Evolutionary conservation across 1,140 invertebrate species (phyloP).

Genomic region (Psix sp.): DNA sequence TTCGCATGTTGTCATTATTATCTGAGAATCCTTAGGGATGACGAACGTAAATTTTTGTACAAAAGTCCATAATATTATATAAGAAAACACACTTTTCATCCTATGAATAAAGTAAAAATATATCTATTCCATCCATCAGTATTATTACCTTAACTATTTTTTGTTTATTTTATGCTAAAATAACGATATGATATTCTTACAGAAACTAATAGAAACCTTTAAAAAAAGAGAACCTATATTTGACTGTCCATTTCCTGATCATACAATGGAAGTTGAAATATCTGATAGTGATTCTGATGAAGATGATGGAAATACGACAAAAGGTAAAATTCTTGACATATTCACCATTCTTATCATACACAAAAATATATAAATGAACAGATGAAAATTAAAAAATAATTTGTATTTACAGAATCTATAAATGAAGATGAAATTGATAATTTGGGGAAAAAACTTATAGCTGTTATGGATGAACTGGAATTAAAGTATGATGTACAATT

Average conservation of each 20-base stretch:
- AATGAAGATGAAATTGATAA: constrained; percentile 63
- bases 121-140: no score
- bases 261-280: constrained; percentile 78
- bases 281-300: constrained; percentile 78
- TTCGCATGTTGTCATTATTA: no score
- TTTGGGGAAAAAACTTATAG: constrained; percentile 65
- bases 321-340: constrained; percentile 20
- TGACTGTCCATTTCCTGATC: constrained; percentile 76
- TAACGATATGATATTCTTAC: no score
- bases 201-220: constrained; percentile 71
- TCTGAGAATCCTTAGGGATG: no score
- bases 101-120: no score
- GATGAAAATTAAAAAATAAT: no score
- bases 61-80: constrained; percentile 6
- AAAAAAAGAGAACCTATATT: constrained; percentile 71
- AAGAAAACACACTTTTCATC: constrained; percentile 15
- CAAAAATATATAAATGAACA: no score
- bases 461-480: constrained; percentile 60
- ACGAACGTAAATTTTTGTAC: no score
- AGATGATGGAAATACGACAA: constrained; percentile 58
- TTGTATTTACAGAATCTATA: constrained; percentile 59
- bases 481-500: constrained; percentile 70
- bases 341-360: no score
- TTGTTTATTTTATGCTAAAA: no score
- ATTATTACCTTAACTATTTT: constrained; percentile 12